These are phyloP conservation scores for Rhea americana DNA, from an alignment of 2,113 vertebrate genomes.

Conservation along the genomic window DNA sequence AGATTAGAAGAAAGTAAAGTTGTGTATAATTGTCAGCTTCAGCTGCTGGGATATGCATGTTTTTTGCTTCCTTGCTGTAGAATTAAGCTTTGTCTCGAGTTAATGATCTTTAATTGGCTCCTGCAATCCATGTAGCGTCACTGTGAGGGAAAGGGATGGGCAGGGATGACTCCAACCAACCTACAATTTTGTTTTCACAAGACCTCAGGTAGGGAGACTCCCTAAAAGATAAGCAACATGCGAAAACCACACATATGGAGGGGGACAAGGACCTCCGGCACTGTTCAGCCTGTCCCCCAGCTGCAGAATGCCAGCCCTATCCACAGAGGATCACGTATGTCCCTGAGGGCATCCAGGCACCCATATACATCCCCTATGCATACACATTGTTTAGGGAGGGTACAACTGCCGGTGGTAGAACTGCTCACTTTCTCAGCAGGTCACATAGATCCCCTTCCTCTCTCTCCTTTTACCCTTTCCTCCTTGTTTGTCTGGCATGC, in stretches of 20 bases:
- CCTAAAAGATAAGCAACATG: not conserved
- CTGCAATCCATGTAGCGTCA: slow-evolving; percentile 1
- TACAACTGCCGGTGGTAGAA: not conserved
- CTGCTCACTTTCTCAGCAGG: not conserved
- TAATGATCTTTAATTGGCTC: slow-evolving; percentile 10
- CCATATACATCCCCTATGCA: not conserved
- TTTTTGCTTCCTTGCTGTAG: not conserved
- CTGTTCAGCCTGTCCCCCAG: not conserved
- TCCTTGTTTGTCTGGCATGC: not conserved
- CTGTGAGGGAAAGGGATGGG: not conserved
- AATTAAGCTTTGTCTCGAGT: not conserved
- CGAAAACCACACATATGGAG: not conserved
- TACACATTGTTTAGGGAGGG: accelerated
- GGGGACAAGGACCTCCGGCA: not conserved
- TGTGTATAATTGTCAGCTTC: slow-evolving; percentile 14
- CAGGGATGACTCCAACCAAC: not conserved
- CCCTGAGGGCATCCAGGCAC: not conserved
- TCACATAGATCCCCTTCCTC: not conserved
- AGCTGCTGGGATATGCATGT: not conserved
- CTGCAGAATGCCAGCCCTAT: not conserved
- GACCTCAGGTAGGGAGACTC: not conserved
- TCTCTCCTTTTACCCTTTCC: not conserved
- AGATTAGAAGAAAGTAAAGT: slow-evolving; percentile 14
- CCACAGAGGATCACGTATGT: not conserved
- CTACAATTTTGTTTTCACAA: not conserved